phyloP scores from a whole-genome alignment of 2,888 invertebrate genomes.

The Aleiodes testaceus region DNA sequence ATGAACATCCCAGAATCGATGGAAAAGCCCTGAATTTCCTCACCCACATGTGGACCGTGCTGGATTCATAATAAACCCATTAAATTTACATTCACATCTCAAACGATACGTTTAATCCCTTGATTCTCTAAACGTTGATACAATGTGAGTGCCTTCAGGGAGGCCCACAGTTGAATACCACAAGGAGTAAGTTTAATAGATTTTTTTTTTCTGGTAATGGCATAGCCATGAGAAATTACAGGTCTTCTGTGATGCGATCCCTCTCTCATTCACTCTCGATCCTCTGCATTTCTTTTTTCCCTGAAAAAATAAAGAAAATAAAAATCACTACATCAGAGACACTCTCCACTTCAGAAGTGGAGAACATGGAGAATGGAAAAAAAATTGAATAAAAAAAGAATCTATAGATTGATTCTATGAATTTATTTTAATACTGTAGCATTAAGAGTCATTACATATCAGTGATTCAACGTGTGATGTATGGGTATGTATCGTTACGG shows the following conservation, averaged over 20 bases:
- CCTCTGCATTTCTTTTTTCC: constrained; percentile 22
- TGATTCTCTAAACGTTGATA: background rate
- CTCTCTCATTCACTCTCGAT: constrained; percentile 38
- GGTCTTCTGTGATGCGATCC: constrained; percentile 38
- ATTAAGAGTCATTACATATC: constrained; percentile 60
- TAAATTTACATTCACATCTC: constrained; percentile 1
- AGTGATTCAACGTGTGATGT: constrained; percentile 16
- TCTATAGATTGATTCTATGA: constrained; percentile 62
- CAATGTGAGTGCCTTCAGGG: constrained; percentile 18
- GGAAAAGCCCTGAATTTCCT: background rate
- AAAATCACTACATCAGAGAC: background rate
- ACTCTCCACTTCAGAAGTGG: constrained; percentile 4
- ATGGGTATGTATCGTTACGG: constrained; percentile 29
- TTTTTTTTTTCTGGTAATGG: constrained; percentile 56
- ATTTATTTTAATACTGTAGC: constrained; percentile 61
- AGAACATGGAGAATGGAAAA: constrained; percentile 29
- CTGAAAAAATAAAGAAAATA: too few relatives aligned
- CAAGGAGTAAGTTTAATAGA: constrained; percentile 53
- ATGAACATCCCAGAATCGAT: constrained; percentile 58
- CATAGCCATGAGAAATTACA: constrained; percentile 60
- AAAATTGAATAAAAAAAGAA: constrained; percentile 53
- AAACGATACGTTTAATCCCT: too few relatives aligned
- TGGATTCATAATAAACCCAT: constrained; percentile 11
- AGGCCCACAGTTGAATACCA: constrained; percentile 9
- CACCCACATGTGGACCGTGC: background rate